Base-by-base conservation (phyloP, 2,888 invertebrate genomes). In the Cryptocheilus praepositus region DNA sequence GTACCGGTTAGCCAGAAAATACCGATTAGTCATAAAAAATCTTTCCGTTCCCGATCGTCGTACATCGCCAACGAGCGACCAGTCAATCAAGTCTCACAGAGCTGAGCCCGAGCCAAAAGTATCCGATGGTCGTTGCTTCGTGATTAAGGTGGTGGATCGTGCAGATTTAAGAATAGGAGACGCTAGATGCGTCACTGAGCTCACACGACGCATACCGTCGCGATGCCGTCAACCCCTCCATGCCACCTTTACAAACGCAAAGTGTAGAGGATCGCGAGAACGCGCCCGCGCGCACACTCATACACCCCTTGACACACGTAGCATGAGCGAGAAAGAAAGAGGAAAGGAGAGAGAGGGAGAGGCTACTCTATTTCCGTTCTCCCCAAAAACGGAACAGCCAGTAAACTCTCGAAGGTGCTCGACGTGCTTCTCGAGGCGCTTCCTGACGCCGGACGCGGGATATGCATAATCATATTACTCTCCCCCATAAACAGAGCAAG, bases 291-390 rank as follows among this genome's bases (percentile, higher is more conserved):
- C 65, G 67, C 67, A 76, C 71, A 72, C 73, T 73, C 73, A 74
- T 70, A 64, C 62, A 56, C 68, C 67, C 59, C 61, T 65, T 53
- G 66, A 67, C 65, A 74, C 71, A 71, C 74, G 70, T 68, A 54
- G 63, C 72, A 71, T 58, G 61, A 59, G 13, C 19, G 67, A 67
- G 71, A 74, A 21, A 65, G 71, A 68, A 63, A 44, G 60, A 57
- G 36, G 46, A 54, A 43, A 49, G 36, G 43, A 56, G 59, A 18
- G 18, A 56, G 70, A 65, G 65, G 49, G 57, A 70, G 64, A 66
- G 67, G 63, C 74, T 70, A 68, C 73, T 86, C 86, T 88, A 88
- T 87, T 88, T 88, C 81, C 83, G 86, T 86, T 87, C 85, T 82
- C 79, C 76, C 73, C 79, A 76, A 85, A 87, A 84, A 74, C 71